Evolutionary conservation across 1,140 invertebrate species (phyloP), one percentile per base, ranked within the genome.

Genomic region (Caenorhabditis briggsae): DNA sequence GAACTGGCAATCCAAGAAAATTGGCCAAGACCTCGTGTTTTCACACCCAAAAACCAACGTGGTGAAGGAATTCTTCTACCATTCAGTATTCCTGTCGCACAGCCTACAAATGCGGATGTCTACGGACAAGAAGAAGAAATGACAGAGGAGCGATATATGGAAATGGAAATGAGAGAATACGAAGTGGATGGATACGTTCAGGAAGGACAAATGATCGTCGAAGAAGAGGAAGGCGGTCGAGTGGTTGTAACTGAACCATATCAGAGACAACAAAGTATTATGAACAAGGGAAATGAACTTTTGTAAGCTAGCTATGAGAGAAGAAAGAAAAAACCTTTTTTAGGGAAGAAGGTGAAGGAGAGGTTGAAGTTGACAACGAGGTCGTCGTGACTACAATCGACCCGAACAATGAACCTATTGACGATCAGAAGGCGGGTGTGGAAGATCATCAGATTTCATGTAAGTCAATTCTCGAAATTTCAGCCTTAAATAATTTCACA

Each of bases 1-100:
- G 86, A 87, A n/a, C 41, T 87, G n/a, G 86, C 86, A 8, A 53
- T 18, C 14, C 56, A 84, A 48, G 41, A 87, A 58, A n/a, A 48
- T 25, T 87, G 86, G 86, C 86, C 86, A 8, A 23, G 82, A 25
- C 86, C 86, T 11, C 14, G 48, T 33, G 82, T 84, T n/a, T 87
- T 87, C 50, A n/a, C 55, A 6, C 43, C 82, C 2, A 87, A 87
- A 82, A 83, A 12, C 2, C 65, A 53, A 46, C 20, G 43, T 59
- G 55, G 23, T 46, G 59, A 64, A 11, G 78, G 78, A 12, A 16
- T 55, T 50, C 46, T 85, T 9, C 50, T 78, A 2, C 18, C 70
- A 5, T 78, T 50, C 41, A n/a, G 20, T 18, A 18, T 78, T 25
- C 23, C 33, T 46, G 64, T 33, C 3, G 64, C 41, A 46, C 64